A percentile compares a stretch with the other conserved stretches of the same genome.
phyloP scores from a whole-genome alignment of 2,888 invertebrate species.

The Mythimna impura region DNA sequence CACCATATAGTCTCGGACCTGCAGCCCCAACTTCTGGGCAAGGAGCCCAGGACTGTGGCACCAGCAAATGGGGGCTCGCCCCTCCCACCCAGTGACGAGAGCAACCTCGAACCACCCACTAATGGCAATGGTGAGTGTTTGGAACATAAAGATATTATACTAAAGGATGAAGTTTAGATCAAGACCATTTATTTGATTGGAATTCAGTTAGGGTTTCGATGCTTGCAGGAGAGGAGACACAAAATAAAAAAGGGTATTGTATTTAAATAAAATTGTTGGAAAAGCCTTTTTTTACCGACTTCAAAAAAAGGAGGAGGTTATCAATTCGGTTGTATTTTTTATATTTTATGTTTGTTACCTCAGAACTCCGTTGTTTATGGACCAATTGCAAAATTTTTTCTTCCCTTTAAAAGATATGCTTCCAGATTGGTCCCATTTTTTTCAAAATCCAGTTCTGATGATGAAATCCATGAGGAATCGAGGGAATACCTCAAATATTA shows the following conservation, averaged over 20 bases:
- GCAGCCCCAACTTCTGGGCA: conserved; percentile 95
- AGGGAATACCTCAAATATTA: no score
- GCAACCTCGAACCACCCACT: conserved; percentile 94
- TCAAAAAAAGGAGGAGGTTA: no score
- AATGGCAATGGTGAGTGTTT: conserved; percentile 86
- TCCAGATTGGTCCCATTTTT: no score
- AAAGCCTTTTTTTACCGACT: no score
- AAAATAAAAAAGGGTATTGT: neutral
- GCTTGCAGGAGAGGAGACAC: neutral
- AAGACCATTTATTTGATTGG: neutral
- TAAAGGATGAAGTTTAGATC: neutral
- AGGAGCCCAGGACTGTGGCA: conserved; percentile 91
- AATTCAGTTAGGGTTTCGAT: neutral
- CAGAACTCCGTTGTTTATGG: no score
- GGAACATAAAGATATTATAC: neutral
- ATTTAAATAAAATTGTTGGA: no score
- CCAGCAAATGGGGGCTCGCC: conserved; percentile 89
- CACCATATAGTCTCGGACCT: conserved; percentile 96
- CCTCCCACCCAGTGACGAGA: conserved; percentile 93
- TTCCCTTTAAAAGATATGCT: no score
- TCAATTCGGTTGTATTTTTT: no score
- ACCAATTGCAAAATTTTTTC: no score
- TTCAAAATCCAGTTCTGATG: no score
- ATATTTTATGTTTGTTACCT: no score
- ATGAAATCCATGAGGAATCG: no score